phyloP scores from a whole-genome alignment of 2,797 vertebrate species.

The Pangasius krempfi region DNA sequence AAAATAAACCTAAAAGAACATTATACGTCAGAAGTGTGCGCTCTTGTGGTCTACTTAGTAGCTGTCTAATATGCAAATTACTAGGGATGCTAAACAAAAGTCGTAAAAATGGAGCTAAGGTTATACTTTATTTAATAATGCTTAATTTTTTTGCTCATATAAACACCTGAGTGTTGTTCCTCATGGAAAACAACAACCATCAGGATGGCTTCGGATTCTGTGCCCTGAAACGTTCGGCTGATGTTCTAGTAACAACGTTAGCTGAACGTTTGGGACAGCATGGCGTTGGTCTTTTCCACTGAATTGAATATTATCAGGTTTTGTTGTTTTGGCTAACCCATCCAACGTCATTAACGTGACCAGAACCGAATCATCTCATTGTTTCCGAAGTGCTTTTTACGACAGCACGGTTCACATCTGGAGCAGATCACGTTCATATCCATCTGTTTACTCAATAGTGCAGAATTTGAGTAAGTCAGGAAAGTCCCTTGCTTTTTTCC shows the following conservation, averaged over 20 bases:
- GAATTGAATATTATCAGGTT: not conserved
- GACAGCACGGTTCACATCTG: constrained; percentile 9
- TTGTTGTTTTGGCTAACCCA: not conserved
- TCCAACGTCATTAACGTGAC: not conserved
- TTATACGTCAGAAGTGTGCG: too few relatives aligned
- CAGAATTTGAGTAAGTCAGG: not conserved
- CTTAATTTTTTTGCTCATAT: not conserved
- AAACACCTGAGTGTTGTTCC: not conserved
- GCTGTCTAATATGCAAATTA: not conserved
- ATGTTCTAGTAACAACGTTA: not conserved
- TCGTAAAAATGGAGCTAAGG: too few relatives aligned
- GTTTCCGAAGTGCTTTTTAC: not conserved
- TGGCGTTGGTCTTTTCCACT: not conserved
- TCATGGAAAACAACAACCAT: not conserved
- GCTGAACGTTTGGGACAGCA: not conserved
- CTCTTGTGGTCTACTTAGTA: not conserved
- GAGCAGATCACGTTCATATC: constrained; percentile 10
- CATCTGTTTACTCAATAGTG: constrained; percentile 10
- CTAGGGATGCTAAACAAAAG: too few relatives aligned
- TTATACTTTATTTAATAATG: too few relatives aligned
- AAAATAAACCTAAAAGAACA: too few relatives aligned
- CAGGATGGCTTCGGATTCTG: not conserved
- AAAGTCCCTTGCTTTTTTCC: constrained; percentile 15
- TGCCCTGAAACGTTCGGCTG: not conserved
- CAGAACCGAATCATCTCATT: constrained; percentile 4